A percentile compares a stretch with the other conserved stretches of the same genome.
These are phyloP conservation scores for Glaucidium brasilianum DNA, from an alignment of 2,113 vertebrate genomes.

Conservation along the genomic window DNA sequence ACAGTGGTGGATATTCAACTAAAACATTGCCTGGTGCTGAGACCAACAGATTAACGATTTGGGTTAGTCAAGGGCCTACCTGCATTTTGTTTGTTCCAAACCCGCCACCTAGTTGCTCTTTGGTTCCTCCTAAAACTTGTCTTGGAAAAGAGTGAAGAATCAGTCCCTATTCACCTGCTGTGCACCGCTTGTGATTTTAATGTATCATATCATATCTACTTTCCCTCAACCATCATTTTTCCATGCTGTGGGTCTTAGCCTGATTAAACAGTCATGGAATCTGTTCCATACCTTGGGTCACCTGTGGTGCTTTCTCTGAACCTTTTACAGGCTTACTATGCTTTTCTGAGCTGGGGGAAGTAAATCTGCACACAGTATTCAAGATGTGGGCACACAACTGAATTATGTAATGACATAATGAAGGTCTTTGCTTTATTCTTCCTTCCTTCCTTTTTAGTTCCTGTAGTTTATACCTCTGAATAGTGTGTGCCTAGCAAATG, in stretches of 20 bases:
- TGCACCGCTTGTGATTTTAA: accelerated
- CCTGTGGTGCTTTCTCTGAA: background rate
- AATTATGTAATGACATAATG: background rate
- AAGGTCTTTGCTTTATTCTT: background rate
- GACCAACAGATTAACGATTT: background rate
- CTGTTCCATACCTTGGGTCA: background rate
- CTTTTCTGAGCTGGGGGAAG: background rate
- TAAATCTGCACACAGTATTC: background rate
- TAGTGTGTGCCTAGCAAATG: background rate
- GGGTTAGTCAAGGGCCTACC: background rate
- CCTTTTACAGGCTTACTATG: background rate
- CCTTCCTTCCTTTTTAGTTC: background rate
- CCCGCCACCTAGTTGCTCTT: background rate
- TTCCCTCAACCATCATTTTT: background rate
- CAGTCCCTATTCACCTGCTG: background rate
- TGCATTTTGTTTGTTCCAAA: background rate
- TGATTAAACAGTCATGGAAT: background rate
- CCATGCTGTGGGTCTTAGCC: background rate
- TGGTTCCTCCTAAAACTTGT: background rate
- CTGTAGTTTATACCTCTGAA: background rate
- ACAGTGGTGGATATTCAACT: background rate
- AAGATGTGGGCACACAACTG: background rate
- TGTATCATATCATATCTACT: background rate
- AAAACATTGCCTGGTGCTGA: background rate
- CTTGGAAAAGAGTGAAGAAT: background rate